Base-by-base conservation (phyloP, 2,888 invertebrate genomes). In the Drosophila cyrtoloma region DNA sequence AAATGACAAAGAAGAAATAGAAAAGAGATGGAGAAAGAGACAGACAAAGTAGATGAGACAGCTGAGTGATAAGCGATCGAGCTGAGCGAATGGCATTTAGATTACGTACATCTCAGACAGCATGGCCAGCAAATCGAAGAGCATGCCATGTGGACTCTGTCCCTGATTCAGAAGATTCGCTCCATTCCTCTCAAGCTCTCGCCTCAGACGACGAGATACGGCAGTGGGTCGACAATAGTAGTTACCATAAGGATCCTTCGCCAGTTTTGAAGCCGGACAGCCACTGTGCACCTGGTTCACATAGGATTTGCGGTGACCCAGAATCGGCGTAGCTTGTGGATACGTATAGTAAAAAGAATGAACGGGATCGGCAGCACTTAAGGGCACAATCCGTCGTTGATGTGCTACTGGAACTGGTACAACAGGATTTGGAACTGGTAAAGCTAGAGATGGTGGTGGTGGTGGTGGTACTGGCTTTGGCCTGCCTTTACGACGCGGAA, bases 331-430 rank as follows among this genome's bases (percentile, higher is more conserved):
- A 2, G 47, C 73, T 51, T 73, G 77, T 4, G 90, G 91, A 64
- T 89, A 84, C 28, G 69, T 62, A 28, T 71, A 77, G 65, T 90
- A 90, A 55, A 86, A 90, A 1, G 89, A 86, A 28, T 90, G 86
- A 3, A 86, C 58, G 47, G 86, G 86, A 84, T 90, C 91, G 35
- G 66, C 53, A 7, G 87, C 79, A 61, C 75, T 86, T 26, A 84
- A 59, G 1, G 86, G 86, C 32, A 90, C 69, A 50, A 89, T 70
- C n/a, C 79, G 33, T 1, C 79, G 79, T 28, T 81, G 76, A 9
- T 71, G 65, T 5, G 72, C 56, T 9, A 63, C 35, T 22, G 77
- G 37, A 1, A 62, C 50, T 16, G 77, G 71, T 30, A 32, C 10
- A 12, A 60, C 28, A 6, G 57, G 37, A 26, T 26, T 10, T 16